phyloP scores from a whole-genome alignment of 2,113 vertebrate genomes.

The Rhinopomastus cyanomelas region DNA sequence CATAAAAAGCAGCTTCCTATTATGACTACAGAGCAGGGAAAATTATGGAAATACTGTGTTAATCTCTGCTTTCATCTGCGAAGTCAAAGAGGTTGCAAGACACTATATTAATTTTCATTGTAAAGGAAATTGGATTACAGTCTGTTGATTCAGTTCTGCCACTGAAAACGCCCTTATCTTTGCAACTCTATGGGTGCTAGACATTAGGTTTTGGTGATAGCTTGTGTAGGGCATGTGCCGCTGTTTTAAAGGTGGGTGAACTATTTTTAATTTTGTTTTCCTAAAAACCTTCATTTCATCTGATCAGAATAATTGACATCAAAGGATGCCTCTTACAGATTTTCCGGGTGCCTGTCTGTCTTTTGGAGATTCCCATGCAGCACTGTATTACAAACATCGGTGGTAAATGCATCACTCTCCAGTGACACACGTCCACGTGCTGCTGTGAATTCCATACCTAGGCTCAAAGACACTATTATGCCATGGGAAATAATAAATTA shows the following conservation, averaged over 20 bases:
- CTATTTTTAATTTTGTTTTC: background rate
- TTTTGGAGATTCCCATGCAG: background rate
- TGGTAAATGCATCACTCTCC: background rate
- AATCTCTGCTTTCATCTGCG: background rate
- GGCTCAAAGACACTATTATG: background rate
- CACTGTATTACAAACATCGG: background rate
- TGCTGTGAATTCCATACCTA: rapidly evolving
- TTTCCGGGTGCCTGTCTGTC: background rate
- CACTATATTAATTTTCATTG: background rate
- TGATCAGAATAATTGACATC: background rate
- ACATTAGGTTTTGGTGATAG: background rate
- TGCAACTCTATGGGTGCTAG: background rate
- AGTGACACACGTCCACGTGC: rapidly evolving
- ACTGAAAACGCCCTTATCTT: background rate
- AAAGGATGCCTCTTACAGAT: background rate
- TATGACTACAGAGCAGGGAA: background rate
- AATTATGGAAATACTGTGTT: background rate
- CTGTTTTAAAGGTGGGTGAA: background rate
- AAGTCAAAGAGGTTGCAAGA: background rate
- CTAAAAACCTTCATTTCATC: background rate
- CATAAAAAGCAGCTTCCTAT: background rate
- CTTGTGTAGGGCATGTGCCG: background rate
- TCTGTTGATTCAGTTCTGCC: background rate
- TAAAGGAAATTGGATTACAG: background rate
- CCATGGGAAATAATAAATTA: background rate